A percentile compares a stretch with the other conserved stretches of the same genome.
These are phyloP conservation scores for Mimas tiliae DNA, from an alignment of 2,888 invertebrate species.

Conservation along the genomic window DNA sequence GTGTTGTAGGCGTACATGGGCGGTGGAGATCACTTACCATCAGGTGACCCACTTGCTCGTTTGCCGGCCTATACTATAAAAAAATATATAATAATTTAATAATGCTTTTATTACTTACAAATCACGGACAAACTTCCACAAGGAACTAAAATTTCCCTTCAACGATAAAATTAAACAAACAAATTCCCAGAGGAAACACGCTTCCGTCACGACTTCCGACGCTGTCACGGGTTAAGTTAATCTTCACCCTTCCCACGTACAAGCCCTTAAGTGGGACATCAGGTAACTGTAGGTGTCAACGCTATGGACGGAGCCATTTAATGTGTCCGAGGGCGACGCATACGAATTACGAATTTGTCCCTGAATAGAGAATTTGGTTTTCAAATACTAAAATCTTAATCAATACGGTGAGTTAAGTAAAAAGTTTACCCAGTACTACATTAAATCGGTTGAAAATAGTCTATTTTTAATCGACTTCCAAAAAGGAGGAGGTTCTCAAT, in stretches of 20 bases:
- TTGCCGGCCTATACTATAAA: too few relatives aligned
- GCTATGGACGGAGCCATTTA: conserved; percentile 9
- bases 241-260: conserved; percentile 27
- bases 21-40: too few relatives aligned
- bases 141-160: background rate
- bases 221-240: background rate
- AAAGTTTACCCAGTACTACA: background rate
- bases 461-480: too few relatives aligned
- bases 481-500: too few relatives aligned
- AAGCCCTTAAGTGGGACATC: conserved; percentile 27
- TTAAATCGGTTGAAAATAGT: too few relatives aligned
- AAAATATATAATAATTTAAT: too few relatives aligned
- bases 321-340: conserved; percentile 6
- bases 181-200: conserved; percentile 14
- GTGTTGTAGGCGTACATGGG: too few relatives aligned
- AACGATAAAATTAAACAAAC: background rate
- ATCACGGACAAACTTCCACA: too few relatives aligned
- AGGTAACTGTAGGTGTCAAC: conserved; percentile 27
- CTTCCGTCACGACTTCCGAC: conserved; percentile 26
- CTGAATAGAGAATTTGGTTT: background rate
- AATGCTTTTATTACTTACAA: background rate
- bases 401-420: background rate
- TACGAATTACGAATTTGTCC: conserved; percentile 22
- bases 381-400: background rate
- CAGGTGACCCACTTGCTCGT: too few relatives aligned